These are phyloP conservation scores for Rhadina sibilatrix DNA, from an alignment of 2,113 vertebrate genomes.

Conservation along the genomic window DNA sequence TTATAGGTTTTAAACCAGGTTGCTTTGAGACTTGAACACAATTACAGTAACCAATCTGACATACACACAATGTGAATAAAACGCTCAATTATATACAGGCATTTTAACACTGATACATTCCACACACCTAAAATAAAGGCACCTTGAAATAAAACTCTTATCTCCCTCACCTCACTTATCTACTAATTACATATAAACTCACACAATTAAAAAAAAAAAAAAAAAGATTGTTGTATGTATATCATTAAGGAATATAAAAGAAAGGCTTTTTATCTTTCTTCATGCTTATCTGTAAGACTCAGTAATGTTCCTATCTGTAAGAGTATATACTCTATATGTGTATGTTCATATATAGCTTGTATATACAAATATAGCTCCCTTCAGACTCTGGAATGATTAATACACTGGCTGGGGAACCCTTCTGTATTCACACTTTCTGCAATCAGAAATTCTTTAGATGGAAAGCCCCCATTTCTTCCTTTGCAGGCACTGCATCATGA, in stretches of 20 bases:
- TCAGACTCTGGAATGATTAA: not conserved
- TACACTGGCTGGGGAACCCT: not conserved
- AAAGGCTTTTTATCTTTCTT: constrained; percentile 11
- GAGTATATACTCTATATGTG: not conserved
- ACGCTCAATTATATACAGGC: not conserved
- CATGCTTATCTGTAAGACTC: not conserved
- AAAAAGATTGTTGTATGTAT: not conserved
- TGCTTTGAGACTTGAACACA: not conserved
- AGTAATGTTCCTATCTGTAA: not conserved
- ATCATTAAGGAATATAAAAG: constrained; percentile 23
- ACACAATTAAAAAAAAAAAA: not conserved
- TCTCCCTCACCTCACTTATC: constrained; percentile 14
- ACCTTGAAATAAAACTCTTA: constrained; percentile 44
- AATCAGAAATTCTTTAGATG: not conserved
- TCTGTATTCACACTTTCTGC: not conserved
- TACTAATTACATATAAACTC: constrained; percentile 39
- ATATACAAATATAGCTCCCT: not conserved
- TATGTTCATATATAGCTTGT: not conserved
- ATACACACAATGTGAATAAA: constrained; percentile 22
- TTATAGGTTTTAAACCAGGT: constrained; percentile 8
- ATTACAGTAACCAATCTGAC: not conserved
- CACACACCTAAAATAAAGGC: not conserved
- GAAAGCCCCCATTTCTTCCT: not conserved
- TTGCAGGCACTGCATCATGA: not conserved
- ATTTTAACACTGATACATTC: not conserved